Conservation (phyloP, 1,140 invertebrate species). For the Anastrepha obliqua region DNA sequence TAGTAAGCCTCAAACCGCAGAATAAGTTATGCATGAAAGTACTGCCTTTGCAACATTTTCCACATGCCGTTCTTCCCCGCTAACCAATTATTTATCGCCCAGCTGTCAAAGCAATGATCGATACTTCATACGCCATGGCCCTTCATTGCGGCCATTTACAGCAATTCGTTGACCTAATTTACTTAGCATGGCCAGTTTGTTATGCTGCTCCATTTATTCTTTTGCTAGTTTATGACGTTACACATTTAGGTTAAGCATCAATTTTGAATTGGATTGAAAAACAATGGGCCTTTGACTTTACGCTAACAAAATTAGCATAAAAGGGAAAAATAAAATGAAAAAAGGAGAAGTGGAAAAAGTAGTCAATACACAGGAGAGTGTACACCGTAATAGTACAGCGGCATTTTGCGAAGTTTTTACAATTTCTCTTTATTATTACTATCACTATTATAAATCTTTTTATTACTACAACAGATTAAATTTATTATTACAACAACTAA, state of each 20-base stretch:
- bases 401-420: no score
- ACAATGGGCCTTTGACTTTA: background rate
- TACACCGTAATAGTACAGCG: no score
- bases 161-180: slow-evolving; percentile 3
- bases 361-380: no score
- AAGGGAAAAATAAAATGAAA: background rate
- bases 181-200: background rate
- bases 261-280: background rate
- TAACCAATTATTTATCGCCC: background rate
- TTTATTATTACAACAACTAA: no score
- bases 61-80: no score
- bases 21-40: no score
- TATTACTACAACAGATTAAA: no score
- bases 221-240: background rate
- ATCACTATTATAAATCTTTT: no score
- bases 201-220: background rate
- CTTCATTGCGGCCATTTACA: background rate
- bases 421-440: no score
- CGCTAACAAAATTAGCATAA: background rate
- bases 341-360: no score
- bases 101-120: background rate
- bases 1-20: no score
- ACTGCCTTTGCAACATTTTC: no score
- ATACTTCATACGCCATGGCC: background rate
- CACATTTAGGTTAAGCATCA: background rate